These are phyloP conservation scores for Cephus cinctus DNA, from an alignment of 1,140 invertebrate species.

Conservation along the genomic window DNA sequence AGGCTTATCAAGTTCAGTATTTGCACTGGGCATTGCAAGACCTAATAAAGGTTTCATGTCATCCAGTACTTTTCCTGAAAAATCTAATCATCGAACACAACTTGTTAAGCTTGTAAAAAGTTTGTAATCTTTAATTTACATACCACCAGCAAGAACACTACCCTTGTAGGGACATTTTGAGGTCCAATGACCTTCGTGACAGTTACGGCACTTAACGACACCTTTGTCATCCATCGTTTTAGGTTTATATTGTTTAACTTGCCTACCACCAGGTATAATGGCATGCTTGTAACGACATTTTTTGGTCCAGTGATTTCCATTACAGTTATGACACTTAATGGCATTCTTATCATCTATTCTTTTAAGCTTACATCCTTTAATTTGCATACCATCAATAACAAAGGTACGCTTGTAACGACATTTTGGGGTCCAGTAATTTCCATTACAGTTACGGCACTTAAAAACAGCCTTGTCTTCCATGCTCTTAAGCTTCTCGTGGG, in stretches of 20 bases:
- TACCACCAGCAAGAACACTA: conserved; percentile 69
- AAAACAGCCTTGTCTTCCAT: conserved; percentile 77
- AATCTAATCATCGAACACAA: conserved; percentile 13
- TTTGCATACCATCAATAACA: conserved; percentile 62
- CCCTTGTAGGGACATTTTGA: conserved; percentile 96
- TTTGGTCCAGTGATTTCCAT: too few relatives aligned
- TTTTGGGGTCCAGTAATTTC: conserved; percentile 95
- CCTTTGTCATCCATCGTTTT: conserved; percentile 75
- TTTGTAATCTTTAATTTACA: conserved; percentile 38
- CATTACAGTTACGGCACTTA: conserved; percentile 92
- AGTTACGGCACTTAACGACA: conserved; percentile 90
- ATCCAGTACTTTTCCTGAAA: conserved; percentile 42
- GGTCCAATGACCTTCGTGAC: conserved; percentile 97
- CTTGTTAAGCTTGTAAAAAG: conserved; percentile 4
- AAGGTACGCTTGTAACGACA: conserved; percentile 95
- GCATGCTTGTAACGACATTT: too few relatives aligned
- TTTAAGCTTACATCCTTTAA: conserved; percentile 36
- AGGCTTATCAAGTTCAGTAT: conserved; percentile 51
- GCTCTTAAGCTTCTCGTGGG: conserved; percentile 73
- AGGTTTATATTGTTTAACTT: too few relatives aligned
- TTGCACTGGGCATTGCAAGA: conserved; percentile 42
- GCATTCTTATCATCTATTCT: too few relatives aligned
- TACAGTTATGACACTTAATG: too few relatives aligned
- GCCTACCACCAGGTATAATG: too few relatives aligned
- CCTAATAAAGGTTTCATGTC: conserved; percentile 44